Conservation (phyloP, 2,888 invertebrate genomes). For the Mimachlamys varia region DNA sequence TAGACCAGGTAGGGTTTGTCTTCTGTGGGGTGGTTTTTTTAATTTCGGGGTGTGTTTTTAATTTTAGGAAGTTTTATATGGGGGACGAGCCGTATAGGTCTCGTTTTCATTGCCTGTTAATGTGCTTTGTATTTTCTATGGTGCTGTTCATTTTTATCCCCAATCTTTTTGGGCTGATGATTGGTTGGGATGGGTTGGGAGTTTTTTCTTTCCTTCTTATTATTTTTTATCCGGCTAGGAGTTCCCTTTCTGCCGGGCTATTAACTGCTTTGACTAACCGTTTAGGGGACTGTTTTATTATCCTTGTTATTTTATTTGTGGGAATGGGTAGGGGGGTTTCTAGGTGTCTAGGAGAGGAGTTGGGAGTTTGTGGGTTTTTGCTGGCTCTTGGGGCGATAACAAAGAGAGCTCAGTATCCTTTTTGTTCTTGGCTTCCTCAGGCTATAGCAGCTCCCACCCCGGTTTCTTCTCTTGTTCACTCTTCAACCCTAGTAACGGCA, state of each 20-base stretch:
- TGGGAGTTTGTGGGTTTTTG: slow-evolving; percentile 82
- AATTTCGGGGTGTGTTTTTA: no score
- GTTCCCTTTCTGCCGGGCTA: slow-evolving; percentile 79
- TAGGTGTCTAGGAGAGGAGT: no score
- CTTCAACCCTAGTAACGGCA: slow-evolving; percentile 90
- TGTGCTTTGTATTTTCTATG: no score
- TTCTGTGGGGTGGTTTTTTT: neutral
- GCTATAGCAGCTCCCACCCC: slow-evolving; percentile 91
- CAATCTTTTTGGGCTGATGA: slow-evolving; percentile 88
- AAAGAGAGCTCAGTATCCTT: slow-evolving; percentile 92
- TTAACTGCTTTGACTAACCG: no score
- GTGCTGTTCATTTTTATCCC: slow-evolving; percentile 84
- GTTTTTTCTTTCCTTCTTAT: slow-evolving; percentile 89
- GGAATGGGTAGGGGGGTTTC: no score
- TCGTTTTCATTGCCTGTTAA: no score
- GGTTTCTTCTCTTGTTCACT: slow-evolving; percentile 90
- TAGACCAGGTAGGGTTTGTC: no score
- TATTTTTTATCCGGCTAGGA: slow-evolving; percentile 88
- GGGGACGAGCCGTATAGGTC: no score
- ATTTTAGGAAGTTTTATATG: no score
- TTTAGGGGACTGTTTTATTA: no score
- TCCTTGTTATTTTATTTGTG: no score
- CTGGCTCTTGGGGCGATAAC: slow-evolving; percentile 88
- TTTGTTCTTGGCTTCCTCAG: slow-evolving; percentile 89
- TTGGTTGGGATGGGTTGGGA: slow-evolving; percentile 89